Evolutionary conservation across 2,888 invertebrate genomes (phyloP), one percentile per base, ranked within the genome.

Genomic region (Xanthia icteritia): DNA sequence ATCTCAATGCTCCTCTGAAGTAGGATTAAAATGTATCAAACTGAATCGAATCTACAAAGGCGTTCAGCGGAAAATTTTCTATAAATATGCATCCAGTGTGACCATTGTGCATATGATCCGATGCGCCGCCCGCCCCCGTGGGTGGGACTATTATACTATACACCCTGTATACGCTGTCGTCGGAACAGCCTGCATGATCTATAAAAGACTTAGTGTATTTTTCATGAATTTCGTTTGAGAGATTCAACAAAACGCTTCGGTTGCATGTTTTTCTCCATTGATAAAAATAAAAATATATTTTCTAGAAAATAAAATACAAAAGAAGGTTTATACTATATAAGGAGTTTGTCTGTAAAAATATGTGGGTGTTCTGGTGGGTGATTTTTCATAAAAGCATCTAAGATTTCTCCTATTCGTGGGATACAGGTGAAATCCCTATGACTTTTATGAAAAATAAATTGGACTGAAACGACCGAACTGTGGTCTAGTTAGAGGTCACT

Each of bases 41-140:
- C 64, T 31, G 67, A 80, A 75, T 71, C 23, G 75, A 70, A 82
- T 81, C 48, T 76, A 64, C 70, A 70, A 73, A 83, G 77, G 78
- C 82, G 71, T 65, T 69, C 71, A 11, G 76, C 68, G 77, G 89
- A 85, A 87, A 87, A 89, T 89, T 82, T 74, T 69, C 72, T 68
- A 87, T 87, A 88, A 89, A 89, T 87, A 89, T 89, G 83, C 89
- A 83, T 77, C 27, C 20, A 66, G 65, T 64, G 63, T 73, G 70
- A 65, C 80, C 63, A 81, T 82, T 81, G 79, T 85, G 69, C 81
- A 79, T 73, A 69, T 74, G 70, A 85, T 80, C 64, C 65, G 67
- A 73, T 61, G 67, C n/a, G 39, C 15, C 39, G 58, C 3, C 48
- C 42, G 42, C 63, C 11, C 17, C 36, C 5, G 11, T 39, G 36